Evolutionary conservation across 1,140 invertebrate species (phyloP).

Genomic region (Amyelois transitella): DNA sequence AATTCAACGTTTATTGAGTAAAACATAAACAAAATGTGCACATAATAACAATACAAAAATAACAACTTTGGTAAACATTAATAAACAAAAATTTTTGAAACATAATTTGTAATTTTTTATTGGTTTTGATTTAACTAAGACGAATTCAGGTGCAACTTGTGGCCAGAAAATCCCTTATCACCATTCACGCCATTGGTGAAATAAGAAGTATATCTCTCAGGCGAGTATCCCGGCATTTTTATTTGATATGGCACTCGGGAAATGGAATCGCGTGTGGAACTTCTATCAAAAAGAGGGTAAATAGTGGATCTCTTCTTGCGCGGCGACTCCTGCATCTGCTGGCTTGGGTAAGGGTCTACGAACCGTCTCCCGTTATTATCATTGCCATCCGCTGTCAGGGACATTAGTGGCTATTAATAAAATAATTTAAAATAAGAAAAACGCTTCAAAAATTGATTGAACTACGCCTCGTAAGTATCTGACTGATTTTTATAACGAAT

Average conservation of each 20-base stretch:
- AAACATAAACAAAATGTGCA: not conserved
- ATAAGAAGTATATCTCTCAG: constrained; percentile 62
- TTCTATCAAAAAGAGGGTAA: constrained; percentile 38
- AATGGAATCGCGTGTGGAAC: constrained; percentile 15
- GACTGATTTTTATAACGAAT: too few relatives aligned
- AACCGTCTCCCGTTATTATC: constrained; percentile 60
- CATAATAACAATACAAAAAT: not conserved
- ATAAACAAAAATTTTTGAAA: not conserved
- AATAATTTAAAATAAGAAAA: constrained; percentile 19
- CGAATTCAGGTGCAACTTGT: constrained; percentile 34
- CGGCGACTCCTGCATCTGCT: constrained; percentile 59
- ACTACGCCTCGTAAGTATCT: too few relatives aligned
- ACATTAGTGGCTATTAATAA: constrained; percentile 67
- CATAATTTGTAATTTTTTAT: constrained; percentile 9
- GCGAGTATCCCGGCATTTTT: constrained; percentile 54
- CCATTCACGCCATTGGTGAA: constrained; percentile 38
- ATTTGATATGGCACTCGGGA: constrained; percentile 31
- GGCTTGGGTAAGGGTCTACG: constrained; percentile 59
- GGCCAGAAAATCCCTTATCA: constrained; percentile 24
- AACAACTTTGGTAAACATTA: not conserved
- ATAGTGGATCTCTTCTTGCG: constrained; percentile 55
- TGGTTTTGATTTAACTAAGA: constrained; percentile 17
- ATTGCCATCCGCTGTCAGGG: constrained; percentile 68
- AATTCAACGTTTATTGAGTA: not conserved
- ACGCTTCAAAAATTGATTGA: too few relatives aligned